Evolutionary conservation across 2,888 invertebrate genomes (phyloP), one percentile per base, ranked within the genome.

Genomic region (Eupithecia inturbata): DNA sequence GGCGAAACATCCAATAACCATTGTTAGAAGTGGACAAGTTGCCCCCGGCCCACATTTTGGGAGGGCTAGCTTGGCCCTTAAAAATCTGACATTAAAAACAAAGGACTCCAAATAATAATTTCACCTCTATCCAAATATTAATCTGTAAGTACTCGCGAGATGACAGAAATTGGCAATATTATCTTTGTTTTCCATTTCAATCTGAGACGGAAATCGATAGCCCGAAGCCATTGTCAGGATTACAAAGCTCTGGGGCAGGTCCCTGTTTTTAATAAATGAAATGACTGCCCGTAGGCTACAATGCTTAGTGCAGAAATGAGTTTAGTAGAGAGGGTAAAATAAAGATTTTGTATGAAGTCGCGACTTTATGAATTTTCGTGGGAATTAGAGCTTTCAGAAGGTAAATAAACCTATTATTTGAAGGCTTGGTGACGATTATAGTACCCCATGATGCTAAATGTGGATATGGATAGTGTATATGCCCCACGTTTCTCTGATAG

Each of bases 121-220:
- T 66, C 4, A 28, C 64, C 36, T 70, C 60, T 70, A 62, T 49
- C 74, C 74, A 70, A 78, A 77, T 78, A 74, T 72, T 78, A 83
- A 81, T 77, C 75, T 45, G 49, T 57, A 82, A 81, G 81, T 81
- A 72, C 68, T 67, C 78, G 26, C 26, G 81, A 82, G 81, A 85
- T 79, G 82, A 81, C 77, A 83, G 85, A 84, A 87, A 88, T 87
- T 88, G 86, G 78, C 87, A 88, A 91, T 91, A 89, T 87, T 91
- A 89, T 87, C 87, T 87, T 90, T 91, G 92, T 92, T 92, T 92
- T 88, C 88, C 86, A 90, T 91, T 92, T 87, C 90, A 90, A 92
- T 92, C 88, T 88, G 87, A 80, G 84, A 78, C 86, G 89, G 89
- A 89, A 90, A 92, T 93, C 91, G 89, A 91, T 90, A 79, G 90